Evolutionary conservation across 2,113 vertebrate genomes (phyloP), one percentile per base, ranked within the genome.

Genomic region (Brienomyrus brachyistius): DNA sequence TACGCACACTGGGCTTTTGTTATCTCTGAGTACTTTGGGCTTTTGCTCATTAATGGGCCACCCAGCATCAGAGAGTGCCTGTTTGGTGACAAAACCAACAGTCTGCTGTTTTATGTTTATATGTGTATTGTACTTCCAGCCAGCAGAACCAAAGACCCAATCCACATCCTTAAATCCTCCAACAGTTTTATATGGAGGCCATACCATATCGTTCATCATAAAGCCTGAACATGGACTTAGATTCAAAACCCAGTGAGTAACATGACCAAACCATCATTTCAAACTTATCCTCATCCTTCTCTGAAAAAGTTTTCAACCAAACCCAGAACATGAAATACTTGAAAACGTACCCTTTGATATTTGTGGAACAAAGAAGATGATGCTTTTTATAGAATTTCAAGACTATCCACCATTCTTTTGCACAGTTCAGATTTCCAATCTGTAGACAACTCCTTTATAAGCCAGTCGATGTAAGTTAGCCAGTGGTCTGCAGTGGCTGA

Each of bases 41-140:
- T 87, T 90, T 83, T 91, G 93, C 95, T 93, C 93, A 94, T 95
- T 95, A 95, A 92, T 93, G 93, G 93, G 92, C 95, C 94, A 94
- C 93, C 93, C 92, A 90, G 92, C 93, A 95, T 96, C 94, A 95
- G 50, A 88, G 90, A 59, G 89, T 90, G 92, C 91, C 92, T 94
- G 93, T 94, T 94, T 93, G 92, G 92, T 40, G 90, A 92, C 92
- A 89, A 92, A 93, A 94, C 93, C 91, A 91, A 90, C 92, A 91
- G 92, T 90, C 89, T 88, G 89, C 31, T 15, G 74, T 40, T 80
- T 19, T 43, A 19, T 43, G 35, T 80, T 80, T 43, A 19, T 80
- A 80, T 80, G 13, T 80, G 70, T 80, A 80, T 80, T 80, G 31
- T 80, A 43, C 74, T 80, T 80, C 31, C 35, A 80, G 11, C 13